These are phyloP conservation scores for Amblyopsis rosae DNA, from an alignment of 2,113 vertebrate species.

Conservation along the genomic window DNA sequence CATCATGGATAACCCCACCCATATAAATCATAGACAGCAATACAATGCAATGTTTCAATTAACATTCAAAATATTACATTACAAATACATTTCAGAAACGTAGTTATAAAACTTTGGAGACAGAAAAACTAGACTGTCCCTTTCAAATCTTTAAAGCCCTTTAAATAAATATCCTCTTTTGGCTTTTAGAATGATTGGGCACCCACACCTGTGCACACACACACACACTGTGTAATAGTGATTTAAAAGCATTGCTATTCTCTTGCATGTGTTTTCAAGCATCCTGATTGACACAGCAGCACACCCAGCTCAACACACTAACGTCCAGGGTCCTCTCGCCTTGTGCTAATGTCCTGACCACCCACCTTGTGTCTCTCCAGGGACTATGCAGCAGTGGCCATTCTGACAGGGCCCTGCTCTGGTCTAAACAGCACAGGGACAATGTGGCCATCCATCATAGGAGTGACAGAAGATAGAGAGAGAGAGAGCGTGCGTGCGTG, in stretches of 20 bases:
- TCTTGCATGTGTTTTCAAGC: neutral
- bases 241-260: no score
- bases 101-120: no score
- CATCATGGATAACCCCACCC: neutral
- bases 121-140: neutral
- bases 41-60: neutral
- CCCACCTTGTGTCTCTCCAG: conserved; percentile 58
- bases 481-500: neutral
- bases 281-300: neutral
- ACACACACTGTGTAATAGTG: no score
- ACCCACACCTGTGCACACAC: no score
- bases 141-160: no score
- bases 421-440: conserved; percentile 56
- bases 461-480: conserved; percentile 40
- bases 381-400: conserved; percentile 50
- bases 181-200: no score
- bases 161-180: no score
- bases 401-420: conserved; percentile 62
- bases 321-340: neutral
- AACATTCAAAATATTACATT: neutral
- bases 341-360: conserved; percentile 46
- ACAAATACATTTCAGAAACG: neutral
- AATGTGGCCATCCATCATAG: conserved; percentile 66
- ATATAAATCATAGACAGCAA: neutral
- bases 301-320: no score